A percentile compares a stretch with the other conserved stretches of the same genome.
Conservation (phyloP, 2,113 vertebrate genomes). For the Odocoileus virginianus region DNA sequence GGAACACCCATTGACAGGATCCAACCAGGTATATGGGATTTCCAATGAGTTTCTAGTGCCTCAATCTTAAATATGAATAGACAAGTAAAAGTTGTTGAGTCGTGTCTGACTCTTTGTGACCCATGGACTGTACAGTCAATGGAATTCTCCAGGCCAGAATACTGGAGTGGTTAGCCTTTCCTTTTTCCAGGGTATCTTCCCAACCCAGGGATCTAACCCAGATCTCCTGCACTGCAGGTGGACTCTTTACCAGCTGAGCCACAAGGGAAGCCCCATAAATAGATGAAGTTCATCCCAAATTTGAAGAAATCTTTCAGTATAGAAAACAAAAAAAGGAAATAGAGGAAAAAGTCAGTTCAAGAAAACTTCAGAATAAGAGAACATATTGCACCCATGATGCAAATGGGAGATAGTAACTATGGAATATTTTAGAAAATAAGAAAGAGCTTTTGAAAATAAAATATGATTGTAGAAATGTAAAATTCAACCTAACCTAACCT, state of each 20-base stretch:
- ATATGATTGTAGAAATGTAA: neutral
- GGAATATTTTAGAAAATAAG: neutral
- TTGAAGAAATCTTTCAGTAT: neutral
- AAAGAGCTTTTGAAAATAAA: neutral
- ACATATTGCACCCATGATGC: neutral
- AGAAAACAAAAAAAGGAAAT: neutral
- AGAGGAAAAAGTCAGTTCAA: neutral
- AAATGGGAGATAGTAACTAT: neutral
- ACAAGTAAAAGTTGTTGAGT: too few relatives aligned
- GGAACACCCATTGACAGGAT: neutral
- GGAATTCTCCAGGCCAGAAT: too few relatives aligned
- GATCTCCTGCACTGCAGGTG: too few relatives aligned
- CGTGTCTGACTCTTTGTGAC: too few relatives aligned
- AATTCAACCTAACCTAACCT: neutral
- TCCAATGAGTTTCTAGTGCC: neutral
- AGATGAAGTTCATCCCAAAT: neutral
- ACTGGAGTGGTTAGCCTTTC: too few relatives aligned
- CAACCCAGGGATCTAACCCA: too few relatives aligned
- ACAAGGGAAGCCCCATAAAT: neutral
- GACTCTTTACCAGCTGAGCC: too few relatives aligned
- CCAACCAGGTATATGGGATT: neutral
- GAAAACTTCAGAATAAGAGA: neutral
- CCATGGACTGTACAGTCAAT: too few relatives aligned
- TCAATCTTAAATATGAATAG: neutral
- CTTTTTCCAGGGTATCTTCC: too few relatives aligned